Evolutionary conservation across 2,888 invertebrate genomes (phyloP).

Genomic region (Dryomyza anilis): DNA sequence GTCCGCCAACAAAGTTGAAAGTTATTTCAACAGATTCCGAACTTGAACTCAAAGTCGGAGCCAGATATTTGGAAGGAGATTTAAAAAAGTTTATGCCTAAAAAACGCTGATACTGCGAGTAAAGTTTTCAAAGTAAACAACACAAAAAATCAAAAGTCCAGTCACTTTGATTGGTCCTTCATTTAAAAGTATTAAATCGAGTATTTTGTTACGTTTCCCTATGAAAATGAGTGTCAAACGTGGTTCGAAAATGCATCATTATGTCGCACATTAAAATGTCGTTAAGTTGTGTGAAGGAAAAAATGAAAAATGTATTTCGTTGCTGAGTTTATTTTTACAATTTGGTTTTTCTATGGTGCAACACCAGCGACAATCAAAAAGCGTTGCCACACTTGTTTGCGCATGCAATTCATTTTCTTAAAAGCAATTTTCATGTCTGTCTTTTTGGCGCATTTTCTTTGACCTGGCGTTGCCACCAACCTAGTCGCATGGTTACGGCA

Average conservation of each 20-base stretch:
- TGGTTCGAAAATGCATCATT: conserved; percentile 13
- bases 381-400: conserved; percentile 19
- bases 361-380: not conserved
- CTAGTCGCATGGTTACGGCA: no score
- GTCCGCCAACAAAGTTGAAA: not conserved
- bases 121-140: no score
- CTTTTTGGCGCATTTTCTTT: not conserved
- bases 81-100: no score
- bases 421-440: conserved; percentile 51
- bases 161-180: no score
- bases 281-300: conserved; percentile 3
- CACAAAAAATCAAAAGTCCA: no score
- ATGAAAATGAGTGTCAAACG: not conserved
- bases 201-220: no score
- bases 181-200: no score
- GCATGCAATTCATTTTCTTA: conserved; percentile 56
- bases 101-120: no score
- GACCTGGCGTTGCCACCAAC: no score
- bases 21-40: not conserved
- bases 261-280: conserved; percentile 21
- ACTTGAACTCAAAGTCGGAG: no score
- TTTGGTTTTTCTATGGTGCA: not conserved
- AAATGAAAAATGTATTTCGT: not conserved
- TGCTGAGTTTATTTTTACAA: not conserved
- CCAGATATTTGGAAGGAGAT: no score